Evolutionary conservation across 2,797 vertebrate species (phyloP), one percentile per base, ranked within the genome.

Genomic region (Allobates femoralis): DNA sequence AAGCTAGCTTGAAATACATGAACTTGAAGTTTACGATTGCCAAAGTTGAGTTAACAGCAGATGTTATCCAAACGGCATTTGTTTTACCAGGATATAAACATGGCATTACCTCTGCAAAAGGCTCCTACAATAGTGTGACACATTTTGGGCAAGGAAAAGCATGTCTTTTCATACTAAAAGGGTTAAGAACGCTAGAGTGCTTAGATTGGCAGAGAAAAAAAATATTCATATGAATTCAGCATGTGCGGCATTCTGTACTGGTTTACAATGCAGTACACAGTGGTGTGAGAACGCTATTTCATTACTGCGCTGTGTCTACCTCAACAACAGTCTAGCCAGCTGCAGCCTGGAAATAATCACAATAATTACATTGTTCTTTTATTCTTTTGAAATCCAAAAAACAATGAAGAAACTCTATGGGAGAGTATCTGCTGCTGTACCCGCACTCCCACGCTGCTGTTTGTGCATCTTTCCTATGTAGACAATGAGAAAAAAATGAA

Each of bases 361-460:
- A 87, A 80, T 87, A 87, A 87, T 87, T 87, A 87, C 77, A 87
- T 87, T 87, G 82, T 87, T 84, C 86, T 79, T 87, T 83, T 62
- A 58, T 87, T 80, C 82, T 84, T 71, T 75, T 66, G 67, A 80
- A 87, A 80, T 75, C 76, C 55, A 30, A 73, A 84, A 84, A 84
- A 87, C 86, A 84, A 84, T 79, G 81, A 16, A 87, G 76, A 55
- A 78, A 84, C 76, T 80, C n/a, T 50, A 80, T 87, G 46, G 30
- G 76, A 81, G 64, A 87, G 46, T 87, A 66, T 86, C 71, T 82
- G 85, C 82, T 34, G 53, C 32, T 50, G n/a, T 75, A 87, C 14
- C 34, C 76, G 18, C 14, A 84, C 86, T 75, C 81, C 81, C 82
- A 87, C 86, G 58, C 64, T 55, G 56, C 74, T 75, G 58, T 80